A percentile compares a stretch with the other conserved stretches of the same genome.
Conservation (phyloP, 2,113 vertebrate genomes). For the Connochaetes taurinus region DNA sequence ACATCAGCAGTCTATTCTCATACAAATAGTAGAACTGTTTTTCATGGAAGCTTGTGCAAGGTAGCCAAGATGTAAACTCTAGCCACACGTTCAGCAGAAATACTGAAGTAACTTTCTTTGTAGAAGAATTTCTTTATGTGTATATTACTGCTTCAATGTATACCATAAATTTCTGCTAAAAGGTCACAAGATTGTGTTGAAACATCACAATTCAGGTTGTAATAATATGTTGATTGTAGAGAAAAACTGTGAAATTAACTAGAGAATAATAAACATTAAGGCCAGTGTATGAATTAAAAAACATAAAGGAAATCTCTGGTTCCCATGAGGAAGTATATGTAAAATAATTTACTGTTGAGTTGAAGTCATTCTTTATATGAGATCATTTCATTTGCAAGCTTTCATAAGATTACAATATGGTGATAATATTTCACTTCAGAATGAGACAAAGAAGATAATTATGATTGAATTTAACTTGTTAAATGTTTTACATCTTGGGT, state of each 20-base stretch:
- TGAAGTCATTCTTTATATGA: slow-evolving; percentile 8
- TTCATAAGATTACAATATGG: slow-evolving; percentile 21
- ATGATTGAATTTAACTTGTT: not conserved
- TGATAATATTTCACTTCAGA: not conserved
- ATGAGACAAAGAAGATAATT: not conserved
- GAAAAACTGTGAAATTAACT: slow-evolving; percentile 63
- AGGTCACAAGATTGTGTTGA: slow-evolving; percentile 70
- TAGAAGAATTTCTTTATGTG: slow-evolving; percentile 66
- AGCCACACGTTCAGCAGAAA: slow-evolving; percentile 63
- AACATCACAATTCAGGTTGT: slow-evolving; percentile 57
- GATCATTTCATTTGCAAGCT: slow-evolving; percentile 41
- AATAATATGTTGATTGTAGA: slow-evolving; percentile 59
- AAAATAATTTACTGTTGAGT: slow-evolving; percentile 14
- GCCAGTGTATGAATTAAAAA: not conserved
- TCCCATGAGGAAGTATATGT: slow-evolving; percentile 25
- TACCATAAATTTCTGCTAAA: slow-evolving; percentile 63
- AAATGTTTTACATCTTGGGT: not conserved
- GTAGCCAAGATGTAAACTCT: slow-evolving; percentile 65
- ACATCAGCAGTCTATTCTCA: not conserved
- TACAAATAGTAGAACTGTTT: slow-evolving; percentile 44
- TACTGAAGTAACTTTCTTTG: slow-evolving; percentile 54
- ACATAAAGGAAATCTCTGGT: slow-evolving; percentile 10
- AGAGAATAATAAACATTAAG: slow-evolving; percentile 68
- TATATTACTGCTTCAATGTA: slow-evolving; percentile 75
- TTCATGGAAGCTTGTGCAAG: slow-evolving; percentile 40